phyloP scores from a whole-genome alignment of 2,797 vertebrate genomes.

The Delichon dasypus region DNA sequence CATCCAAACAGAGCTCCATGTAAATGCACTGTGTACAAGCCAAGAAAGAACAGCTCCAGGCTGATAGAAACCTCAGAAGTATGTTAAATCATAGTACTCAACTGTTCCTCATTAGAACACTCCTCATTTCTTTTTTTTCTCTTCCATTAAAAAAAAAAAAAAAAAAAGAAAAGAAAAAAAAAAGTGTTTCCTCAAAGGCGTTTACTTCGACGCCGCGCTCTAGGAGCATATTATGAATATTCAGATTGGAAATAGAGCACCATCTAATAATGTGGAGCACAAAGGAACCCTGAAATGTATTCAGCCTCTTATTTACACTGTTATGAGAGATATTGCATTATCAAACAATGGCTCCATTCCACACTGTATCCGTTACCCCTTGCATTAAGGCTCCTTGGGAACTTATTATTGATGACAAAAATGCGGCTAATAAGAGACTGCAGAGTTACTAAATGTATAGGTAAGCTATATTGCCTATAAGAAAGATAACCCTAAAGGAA shows the following conservation, averaged over 20 bases:
- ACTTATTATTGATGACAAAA: conserved; percentile 63
- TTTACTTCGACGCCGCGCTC: conserved; percentile 38
- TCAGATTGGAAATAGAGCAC: conserved; percentile 60
- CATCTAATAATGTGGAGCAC: conserved; percentile 29
- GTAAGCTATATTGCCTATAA: conserved; percentile 25
- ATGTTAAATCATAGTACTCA: conserved; percentile 62
- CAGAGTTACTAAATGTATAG: not conserved
- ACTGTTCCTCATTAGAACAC: conserved; percentile 66
- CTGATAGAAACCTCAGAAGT: conserved; percentile 60
- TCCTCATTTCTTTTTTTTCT: conserved; percentile 12
- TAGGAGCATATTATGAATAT: conserved; percentile 69
- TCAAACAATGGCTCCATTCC: conserved; percentile 43
- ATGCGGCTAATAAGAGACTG: not conserved
- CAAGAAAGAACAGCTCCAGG: conserved; percentile 63
- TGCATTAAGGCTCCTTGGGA: conserved; percentile 35
- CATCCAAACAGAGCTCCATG: conserved; percentile 59
- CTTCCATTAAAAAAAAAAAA: conserved; percentile 42
- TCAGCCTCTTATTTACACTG: conserved; percentile 53
- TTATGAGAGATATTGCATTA: conserved; percentile 27
- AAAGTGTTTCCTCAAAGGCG: conserved; percentile 56
- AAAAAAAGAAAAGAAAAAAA: conserved; percentile 54
- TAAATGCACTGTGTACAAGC: conserved; percentile 54
- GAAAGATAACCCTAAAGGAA: conserved; percentile 46
- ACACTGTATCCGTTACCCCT: not conserved
- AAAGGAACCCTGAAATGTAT: conserved; percentile 17